Conservation (phyloP, 1,140 invertebrate genomes). For the Drosophila saltans region DNA sequence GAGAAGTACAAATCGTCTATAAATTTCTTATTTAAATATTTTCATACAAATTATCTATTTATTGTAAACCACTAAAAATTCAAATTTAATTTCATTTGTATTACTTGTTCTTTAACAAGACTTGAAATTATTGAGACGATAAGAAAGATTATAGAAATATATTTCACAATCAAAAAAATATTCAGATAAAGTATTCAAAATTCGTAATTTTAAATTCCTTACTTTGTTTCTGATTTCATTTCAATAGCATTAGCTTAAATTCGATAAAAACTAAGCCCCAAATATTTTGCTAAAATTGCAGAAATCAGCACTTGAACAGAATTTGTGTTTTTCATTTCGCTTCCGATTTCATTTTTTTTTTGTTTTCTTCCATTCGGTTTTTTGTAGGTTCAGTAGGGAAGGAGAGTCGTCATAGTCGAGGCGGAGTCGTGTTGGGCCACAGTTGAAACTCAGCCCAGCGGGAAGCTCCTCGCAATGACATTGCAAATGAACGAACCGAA, state of each 20-base stretch:
- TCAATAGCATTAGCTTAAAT: slow-evolving; percentile 1
- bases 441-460: slow-evolving; percentile 70
- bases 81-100: no score
- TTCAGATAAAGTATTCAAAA: not conserved
- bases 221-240: not conserved
- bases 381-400: slow-evolving; percentile 34
- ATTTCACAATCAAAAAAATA: no score
- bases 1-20: no score
- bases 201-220: not conserved
- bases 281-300: slow-evolving; percentile 1
- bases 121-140: no score
- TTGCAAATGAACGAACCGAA: slow-evolving; percentile 66
- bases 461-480: slow-evolving; percentile 79
- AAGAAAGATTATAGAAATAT: not conserved
- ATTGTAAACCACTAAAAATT: no score
- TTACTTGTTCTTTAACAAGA: no score
- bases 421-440: slow-evolving; percentile 29
- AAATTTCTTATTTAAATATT: no score
- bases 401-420: slow-evolving; percentile 9
- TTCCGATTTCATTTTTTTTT: no score
- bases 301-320: slow-evolving; percentile 29
- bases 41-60: no score
- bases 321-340: slow-evolving; percentile 16
- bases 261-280: slow-evolving; percentile 3
- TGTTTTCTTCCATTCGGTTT: slow-evolving; percentile 2